Evolutionary conservation across 1,140 invertebrate species (phyloP).

Genomic region (Drosophila ambigua): DNA sequence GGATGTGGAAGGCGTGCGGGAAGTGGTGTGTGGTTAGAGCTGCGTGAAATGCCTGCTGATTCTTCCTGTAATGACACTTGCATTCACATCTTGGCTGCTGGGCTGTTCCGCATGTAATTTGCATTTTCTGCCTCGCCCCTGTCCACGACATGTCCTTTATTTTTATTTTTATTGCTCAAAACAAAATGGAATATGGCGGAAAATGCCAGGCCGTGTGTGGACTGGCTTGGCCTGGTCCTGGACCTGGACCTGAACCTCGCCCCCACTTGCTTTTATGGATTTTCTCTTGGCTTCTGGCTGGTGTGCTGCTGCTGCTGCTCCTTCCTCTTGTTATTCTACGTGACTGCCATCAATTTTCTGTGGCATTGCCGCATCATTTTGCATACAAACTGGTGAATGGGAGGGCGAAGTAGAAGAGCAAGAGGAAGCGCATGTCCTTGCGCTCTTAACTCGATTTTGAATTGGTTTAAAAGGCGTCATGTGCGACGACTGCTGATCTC

Average conservation of each 20-base stretch:
- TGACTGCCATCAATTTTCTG: constrained; percentile 82
- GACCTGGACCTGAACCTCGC: constrained; percentile 23
- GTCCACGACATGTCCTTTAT: constrained; percentile 7
- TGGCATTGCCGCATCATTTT: constrained; percentile 79
- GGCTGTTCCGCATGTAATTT: constrained; percentile 54
- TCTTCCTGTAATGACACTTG: constrained; percentile 58
- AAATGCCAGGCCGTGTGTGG: constrained; percentile 6
- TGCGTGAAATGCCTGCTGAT: constrained; percentile 61
- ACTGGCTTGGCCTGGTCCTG: constrained; percentile 2
- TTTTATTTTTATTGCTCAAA: constrained; percentile 58
- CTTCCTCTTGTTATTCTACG: constrained; percentile 58
- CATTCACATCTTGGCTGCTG: constrained; percentile 37
- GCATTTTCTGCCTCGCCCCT: constrained; percentile 31
- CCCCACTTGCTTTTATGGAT: constrained; percentile 62
- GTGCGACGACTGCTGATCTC: constrained; percentile 69
- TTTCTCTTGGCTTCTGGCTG: constrained; percentile 38
- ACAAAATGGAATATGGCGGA: constrained; percentile 27
- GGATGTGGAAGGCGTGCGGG: constrained; percentile 1
- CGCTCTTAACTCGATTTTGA: constrained; percentile 78
- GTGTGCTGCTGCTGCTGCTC: neutral
- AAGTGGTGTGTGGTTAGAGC: constrained; percentile 48
- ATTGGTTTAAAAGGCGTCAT: constrained; percentile 75
- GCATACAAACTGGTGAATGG: constrained; percentile 75
- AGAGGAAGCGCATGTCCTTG: constrained; percentile 52
- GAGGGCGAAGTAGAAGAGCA: neutral